phyloP scores from a whole-genome alignment of 2,888 invertebrate genomes.

The Sipha maydis region DNA sequence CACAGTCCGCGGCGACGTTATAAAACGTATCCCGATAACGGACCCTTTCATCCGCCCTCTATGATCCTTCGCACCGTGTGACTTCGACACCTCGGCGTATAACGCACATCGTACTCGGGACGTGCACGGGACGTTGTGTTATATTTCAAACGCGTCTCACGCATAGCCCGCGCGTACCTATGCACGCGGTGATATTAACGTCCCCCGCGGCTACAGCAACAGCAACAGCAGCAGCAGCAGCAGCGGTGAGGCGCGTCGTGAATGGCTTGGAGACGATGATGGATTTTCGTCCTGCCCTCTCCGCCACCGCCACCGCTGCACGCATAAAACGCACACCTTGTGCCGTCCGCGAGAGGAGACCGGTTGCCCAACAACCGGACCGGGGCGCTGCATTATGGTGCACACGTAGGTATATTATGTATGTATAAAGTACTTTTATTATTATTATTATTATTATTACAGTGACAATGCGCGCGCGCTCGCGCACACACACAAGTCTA shows the following conservation, averaged over 20 bases:
- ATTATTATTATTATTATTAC: background rate
- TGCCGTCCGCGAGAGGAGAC: background rate
- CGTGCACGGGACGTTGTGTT: too few species aligned
- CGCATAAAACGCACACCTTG: background rate
- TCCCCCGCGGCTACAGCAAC: background rate
- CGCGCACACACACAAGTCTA: background rate
- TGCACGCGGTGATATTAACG: background rate
- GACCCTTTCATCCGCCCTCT: too few species aligned
- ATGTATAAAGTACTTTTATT: background rate
- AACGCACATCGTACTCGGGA: too few species aligned
- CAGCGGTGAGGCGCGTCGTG: background rate
- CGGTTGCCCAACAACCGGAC: conserved; percentile 46
- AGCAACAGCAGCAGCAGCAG: too few species aligned
- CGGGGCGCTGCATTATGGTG: background rate
- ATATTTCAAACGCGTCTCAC: too few species aligned
- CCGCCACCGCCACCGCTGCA: background rate
- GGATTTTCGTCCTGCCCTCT: conserved; percentile 5
- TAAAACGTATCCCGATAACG: too few species aligned
- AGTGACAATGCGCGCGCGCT: conserved; percentile 20
- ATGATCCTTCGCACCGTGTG: too few species aligned
- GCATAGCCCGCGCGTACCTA: too few species aligned
- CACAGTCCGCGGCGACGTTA: too few species aligned
- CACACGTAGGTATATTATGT: too few species aligned
- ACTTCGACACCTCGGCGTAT: too few species aligned
- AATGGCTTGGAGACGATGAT: conserved; percentile 28